Percentiles rank a stretch among this genome's conserved stretches.
These are phyloP conservation scores for Halocaridina rubra DNA, from an alignment of 2,888 invertebrate genomes.

Conservation along the genomic window DNA sequence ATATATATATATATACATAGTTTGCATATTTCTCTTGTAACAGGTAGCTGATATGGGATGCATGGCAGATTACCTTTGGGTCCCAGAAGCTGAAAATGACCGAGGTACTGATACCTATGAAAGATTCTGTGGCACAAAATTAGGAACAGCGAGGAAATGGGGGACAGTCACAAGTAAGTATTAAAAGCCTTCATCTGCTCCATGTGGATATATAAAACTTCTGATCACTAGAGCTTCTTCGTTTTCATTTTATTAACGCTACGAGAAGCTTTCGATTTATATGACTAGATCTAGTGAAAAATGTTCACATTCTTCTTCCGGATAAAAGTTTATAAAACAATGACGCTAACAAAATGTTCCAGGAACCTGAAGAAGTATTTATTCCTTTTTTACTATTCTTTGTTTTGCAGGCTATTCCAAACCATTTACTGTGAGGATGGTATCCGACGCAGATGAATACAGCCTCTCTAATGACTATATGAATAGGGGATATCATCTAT, in stretches of 20 bases:
- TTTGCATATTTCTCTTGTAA: too few relatives aligned
- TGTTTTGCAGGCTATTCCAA: slow-evolving; percentile 36
- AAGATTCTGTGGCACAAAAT: slow-evolving; percentile 52
- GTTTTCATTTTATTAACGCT: too few relatives aligned
- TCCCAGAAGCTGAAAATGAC: slow-evolving; percentile 35
- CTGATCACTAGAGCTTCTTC: too few relatives aligned
- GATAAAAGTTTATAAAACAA: too few relatives aligned
- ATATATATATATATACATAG: background rate
- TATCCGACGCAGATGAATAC: slow-evolving; percentile 60
- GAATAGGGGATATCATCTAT: slow-evolving; percentile 65
- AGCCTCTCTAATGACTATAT: slow-evolving; percentile 56
- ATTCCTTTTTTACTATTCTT: too few relatives aligned
- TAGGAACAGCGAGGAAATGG: slow-evolving; percentile 35
- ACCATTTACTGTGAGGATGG: slow-evolving; percentile 55
- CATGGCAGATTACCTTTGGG: slow-evolving; percentile 49
- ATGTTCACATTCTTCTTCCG: too few relatives aligned
- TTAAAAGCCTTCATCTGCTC: background rate
- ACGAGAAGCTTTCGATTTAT: too few relatives aligned
- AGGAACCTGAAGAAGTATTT: too few relatives aligned
- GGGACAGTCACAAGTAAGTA: slow-evolving; percentile 46
- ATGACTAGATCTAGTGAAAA: too few relatives aligned
- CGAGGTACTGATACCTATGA: slow-evolving; percentile 30
- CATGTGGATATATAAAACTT: too few relatives aligned
- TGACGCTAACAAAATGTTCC: too few relatives aligned
- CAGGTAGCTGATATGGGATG: slow-evolving; percentile 39